phyloP scores from a whole-genome alignment of 2,888 invertebrate species.

The Hydrotaea diabolus region DNA sequence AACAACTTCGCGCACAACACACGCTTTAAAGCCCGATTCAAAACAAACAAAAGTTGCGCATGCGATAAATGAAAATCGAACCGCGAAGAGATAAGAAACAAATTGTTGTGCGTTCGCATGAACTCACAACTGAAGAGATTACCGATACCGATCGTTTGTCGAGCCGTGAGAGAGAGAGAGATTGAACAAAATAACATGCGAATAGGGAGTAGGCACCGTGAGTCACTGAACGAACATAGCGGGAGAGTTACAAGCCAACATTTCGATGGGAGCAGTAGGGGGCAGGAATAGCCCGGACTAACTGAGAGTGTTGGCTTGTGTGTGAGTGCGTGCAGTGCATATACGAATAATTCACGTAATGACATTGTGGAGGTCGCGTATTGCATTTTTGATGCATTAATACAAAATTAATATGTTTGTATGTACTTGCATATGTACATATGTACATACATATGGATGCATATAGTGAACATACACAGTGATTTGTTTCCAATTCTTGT shows the following conservation, averaged over 20 bases:
- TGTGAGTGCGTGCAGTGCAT: conserved; percentile 9
- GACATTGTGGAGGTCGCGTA: conserved; percentile 66
- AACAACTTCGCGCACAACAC: conserved; percentile 36
- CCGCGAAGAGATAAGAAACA: conserved; percentile 32
- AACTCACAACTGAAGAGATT: background rate
- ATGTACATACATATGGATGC: background rate
- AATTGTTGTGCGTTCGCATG: background rate
- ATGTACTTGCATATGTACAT: too few relatives aligned
- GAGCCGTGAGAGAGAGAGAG: conserved; percentile 25
- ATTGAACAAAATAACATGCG: too few relatives aligned
- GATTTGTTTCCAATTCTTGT: background rate
- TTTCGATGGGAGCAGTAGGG: conserved; percentile 15
- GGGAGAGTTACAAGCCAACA: conserved; percentile 55
- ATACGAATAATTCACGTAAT: conserved; percentile 37
- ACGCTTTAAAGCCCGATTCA: background rate
- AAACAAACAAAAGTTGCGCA: conserved; percentile 54
- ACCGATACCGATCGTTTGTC: background rate
- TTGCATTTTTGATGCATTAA: conserved; percentile 49
- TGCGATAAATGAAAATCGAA: conserved; percentile 54
- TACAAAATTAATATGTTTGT: too few relatives aligned
- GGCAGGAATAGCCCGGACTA: background rate
- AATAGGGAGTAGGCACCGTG: conserved; percentile 20
- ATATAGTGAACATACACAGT: background rate
- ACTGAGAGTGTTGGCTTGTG: background rate
- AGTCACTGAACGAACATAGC: conserved; percentile 62